Evolutionary conservation across 2,113 vertebrate species (phyloP).

Genomic region (Ivindomyrus marchei): DNA sequence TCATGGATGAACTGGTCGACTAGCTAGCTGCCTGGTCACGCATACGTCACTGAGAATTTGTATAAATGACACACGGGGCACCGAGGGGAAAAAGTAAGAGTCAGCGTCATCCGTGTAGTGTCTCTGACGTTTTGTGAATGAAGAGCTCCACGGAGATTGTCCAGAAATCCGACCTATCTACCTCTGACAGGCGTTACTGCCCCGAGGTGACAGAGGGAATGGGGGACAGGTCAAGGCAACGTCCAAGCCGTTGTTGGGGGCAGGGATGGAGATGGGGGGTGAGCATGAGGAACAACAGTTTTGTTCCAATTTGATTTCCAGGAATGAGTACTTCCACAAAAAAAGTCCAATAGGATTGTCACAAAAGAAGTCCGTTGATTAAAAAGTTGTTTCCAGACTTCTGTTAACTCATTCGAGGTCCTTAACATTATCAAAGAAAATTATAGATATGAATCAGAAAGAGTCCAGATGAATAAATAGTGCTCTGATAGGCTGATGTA

Average conservation of each 20-base stretch:
- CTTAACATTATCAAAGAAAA: conserved; percentile 51
- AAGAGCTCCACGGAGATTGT: conserved; percentile 60
- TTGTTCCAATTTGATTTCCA: conserved; percentile 44
- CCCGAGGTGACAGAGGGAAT: conserved; percentile 31
- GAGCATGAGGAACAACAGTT: conserved; percentile 52
- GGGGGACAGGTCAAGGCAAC: conserved; percentile 43
- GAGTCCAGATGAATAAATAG: conserved; percentile 47
- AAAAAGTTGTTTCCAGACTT: conserved; percentile 47
- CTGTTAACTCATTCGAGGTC: conserved; percentile 41
- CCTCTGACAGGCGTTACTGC: conserved; percentile 20
- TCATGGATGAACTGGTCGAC: conserved; percentile 37
- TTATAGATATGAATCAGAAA: conserved; percentile 53
- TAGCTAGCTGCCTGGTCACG: conserved; percentile 32
- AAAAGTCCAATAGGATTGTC: conserved; percentile 53
- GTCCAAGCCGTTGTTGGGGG: conserved; percentile 42
- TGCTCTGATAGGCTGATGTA: conserved; percentile 40
- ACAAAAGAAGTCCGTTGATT: conserved; percentile 51
- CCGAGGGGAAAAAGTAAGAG: conserved; percentile 20
- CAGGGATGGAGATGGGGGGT: background rate
- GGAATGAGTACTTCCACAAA: conserved; percentile 37
- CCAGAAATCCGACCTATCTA: conserved; percentile 30
- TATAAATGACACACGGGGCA: conserved; percentile 38
- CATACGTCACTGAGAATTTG: conserved; percentile 32
- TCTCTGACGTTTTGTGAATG: conserved; percentile 47
- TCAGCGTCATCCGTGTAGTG: conserved; percentile 34